Base-by-base conservation (phyloP, 1,140 invertebrate genomes). In the Vollenhovia emeryi region DNA sequence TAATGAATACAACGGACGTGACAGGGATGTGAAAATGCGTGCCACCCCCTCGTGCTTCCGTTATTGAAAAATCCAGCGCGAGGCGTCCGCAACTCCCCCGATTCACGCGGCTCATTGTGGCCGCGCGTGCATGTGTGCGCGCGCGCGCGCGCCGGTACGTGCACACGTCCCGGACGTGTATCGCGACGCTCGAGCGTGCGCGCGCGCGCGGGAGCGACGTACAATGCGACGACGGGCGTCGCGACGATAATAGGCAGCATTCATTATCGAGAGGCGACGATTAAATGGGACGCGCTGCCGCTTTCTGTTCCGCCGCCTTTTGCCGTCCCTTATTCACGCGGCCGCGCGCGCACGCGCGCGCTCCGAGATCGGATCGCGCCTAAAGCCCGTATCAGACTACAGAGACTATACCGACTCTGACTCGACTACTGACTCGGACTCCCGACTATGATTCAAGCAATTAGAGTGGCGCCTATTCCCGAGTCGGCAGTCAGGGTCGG, bases 241-340 rank as follows among this genome's bases (percentile, higher is more conserved):
- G 90, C 88, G 74, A 73, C 30, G 80, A 88, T 83, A 69, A 82
- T 59, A 91, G 91, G 92, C 91, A 36, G 92, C 92, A 92, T 93
- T 93, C 93, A 93, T 93, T 93, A 93, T 92, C 93, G 66, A 73
- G 78, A 73, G 52, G 48, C 43, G 64, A 30, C 78, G 78, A 82
- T 82, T 71, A 82, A 82, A 82, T 82, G 78, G 66, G 45, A 71
- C 94, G 93, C 91, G 92, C 24, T 15, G 36, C 91, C 91, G 93
- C 90, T 69, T 40, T 69, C 78, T 30, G 60, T 21, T 13, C 30
- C 15, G 50, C 21, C 48, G 33, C 36, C 48, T 55, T 75, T 43
- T 75, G 45, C 68, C 68, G 18, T 48, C 24, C 15, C 45, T 50
- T 73, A 40, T 55, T 73, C 50, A 40, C 30, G n/a, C n/a, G 27